Conservation (phyloP, 2,113 vertebrate species). For the Otis tarda region DNA sequence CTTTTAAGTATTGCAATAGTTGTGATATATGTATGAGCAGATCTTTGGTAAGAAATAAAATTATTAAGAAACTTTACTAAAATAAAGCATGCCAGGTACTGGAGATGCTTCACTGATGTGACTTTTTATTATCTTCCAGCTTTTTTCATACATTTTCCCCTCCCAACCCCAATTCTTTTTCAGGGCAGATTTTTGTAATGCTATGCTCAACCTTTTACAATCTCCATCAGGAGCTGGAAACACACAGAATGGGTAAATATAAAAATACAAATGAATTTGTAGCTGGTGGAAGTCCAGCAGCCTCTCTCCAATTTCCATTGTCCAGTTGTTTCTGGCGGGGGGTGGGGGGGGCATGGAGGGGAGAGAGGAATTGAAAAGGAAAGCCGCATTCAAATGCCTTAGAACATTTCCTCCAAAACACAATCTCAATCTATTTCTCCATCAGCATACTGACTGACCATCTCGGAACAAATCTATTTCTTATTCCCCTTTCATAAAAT, state of each 20-base stretch:
- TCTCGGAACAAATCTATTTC: neutral
- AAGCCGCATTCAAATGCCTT: neutral
- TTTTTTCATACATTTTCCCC: neutral
- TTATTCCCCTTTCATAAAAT: neutral
- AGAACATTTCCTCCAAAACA: neutral
- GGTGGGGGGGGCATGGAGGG: neutral
- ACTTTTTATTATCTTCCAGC: neutral
- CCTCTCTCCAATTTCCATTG: neutral
- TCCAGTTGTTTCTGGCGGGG: neutral
- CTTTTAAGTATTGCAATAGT: neutral
- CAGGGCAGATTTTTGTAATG: neutral
- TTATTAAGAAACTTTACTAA: neutral
- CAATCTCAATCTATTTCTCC: neutral
- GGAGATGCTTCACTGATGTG: neutral
- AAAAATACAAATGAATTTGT: neutral
- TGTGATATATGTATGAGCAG: neutral
- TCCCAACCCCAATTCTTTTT: neutral
- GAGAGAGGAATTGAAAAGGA: neutral
- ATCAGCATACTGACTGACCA: neutral
- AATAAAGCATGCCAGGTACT: neutral
- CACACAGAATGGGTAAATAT: neutral
- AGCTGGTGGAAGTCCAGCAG: neutral
- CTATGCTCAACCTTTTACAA: neutral
- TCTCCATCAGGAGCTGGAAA: neutral
- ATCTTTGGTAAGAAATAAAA: neutral